Conservation (phyloP, 64 coral and sea anemone species). For the Montipora cactus region DNA sequence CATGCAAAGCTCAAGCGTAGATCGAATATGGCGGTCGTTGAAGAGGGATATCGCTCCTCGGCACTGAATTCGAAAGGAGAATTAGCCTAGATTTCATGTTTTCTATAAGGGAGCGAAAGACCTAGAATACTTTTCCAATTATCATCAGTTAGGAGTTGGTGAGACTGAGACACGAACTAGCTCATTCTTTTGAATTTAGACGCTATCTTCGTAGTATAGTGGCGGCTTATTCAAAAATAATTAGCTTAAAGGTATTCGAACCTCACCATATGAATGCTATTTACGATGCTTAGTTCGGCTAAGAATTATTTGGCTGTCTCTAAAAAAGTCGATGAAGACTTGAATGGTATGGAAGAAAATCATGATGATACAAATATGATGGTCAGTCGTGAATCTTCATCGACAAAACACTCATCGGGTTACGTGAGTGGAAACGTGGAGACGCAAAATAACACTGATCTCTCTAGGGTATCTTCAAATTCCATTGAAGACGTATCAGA, state of each 20-base stretch:
- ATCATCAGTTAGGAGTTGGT: not conserved
- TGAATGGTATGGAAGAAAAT: conserved; percentile 20
- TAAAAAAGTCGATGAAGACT: not conserved
- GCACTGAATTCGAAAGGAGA: not conserved
- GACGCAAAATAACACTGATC: not conserved
- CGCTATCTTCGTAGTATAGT: not conserved
- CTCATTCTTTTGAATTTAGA: not conserved
- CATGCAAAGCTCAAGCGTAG: not conserved
- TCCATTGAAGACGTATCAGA: not conserved
- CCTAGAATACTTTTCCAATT: not conserved
- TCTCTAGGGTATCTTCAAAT: not conserved
- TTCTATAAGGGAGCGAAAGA: not conserved
- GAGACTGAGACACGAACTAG: not conserved
- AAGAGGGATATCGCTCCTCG: not conserved
- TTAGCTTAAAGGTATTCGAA: not conserved
- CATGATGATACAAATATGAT: not conserved
- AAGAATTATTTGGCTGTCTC: conserved; percentile 33
- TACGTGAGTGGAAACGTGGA: not conserved
- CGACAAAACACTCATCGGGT: not conserved
- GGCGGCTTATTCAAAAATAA: not conserved
- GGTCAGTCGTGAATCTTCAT: not conserved
- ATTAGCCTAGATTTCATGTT: not conserved
- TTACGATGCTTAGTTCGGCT: conserved; percentile 21
- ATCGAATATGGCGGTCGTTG: conserved; percentile 2
- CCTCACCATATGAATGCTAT: conserved; percentile 45